Conservation (phyloP, 2,797 vertebrate species). For the Acomys russatus region DNA sequence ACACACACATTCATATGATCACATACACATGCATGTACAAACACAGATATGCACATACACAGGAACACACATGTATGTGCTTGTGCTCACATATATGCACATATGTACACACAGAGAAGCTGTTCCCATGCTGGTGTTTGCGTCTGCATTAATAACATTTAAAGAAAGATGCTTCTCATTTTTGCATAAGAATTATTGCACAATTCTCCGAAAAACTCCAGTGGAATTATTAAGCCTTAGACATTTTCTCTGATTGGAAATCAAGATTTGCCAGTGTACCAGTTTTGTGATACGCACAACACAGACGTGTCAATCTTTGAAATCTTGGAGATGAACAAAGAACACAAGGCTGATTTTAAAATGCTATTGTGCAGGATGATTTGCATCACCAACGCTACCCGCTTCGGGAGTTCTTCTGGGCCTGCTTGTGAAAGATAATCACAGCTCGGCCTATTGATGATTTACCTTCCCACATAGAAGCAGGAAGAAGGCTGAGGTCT, state of each 20-base stretch:
- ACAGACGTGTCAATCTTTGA: background rate
- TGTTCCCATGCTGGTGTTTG: background rate
- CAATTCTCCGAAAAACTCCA: background rate
- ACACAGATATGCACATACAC: background rate
- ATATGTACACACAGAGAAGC: background rate
- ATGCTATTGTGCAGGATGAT: background rate
- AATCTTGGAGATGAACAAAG: background rate
- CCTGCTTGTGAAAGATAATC: background rate
- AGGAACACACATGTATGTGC: background rate
- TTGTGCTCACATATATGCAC: background rate
- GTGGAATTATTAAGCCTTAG: background rate
- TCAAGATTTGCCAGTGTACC: background rate
- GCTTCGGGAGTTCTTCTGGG: background rate
- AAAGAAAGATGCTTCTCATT: background rate
- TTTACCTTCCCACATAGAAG: background rate
- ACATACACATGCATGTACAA: background rate
- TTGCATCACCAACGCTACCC: too few species aligned
- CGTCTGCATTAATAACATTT: background rate
- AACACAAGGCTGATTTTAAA: background rate
- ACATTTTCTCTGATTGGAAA: slow-evolving; percentile 11
- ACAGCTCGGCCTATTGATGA: background rate
- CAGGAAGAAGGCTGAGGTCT: background rate
- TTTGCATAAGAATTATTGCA: background rate
- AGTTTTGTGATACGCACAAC: background rate
- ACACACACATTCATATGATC: background rate